Conservation (phyloP, 2,888 invertebrate species). For the Aporophyla nigra region DNA sequence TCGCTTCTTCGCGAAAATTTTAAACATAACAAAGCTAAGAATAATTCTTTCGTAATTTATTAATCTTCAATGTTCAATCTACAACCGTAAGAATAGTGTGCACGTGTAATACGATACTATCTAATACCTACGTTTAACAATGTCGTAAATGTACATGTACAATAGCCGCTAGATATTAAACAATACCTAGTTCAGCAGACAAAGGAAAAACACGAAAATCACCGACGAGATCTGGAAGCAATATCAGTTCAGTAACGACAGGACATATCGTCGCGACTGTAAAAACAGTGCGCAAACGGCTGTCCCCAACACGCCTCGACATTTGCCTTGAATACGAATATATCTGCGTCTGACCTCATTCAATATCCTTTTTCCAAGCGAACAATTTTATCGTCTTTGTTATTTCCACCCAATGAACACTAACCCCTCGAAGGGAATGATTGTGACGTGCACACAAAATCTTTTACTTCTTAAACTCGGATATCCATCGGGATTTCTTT, state of each 20-base stretch:
- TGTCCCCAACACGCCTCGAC: slow-evolving; percentile 83
- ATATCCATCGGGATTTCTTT: slow-evolving; percentile 41
- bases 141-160: not conserved
- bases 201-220: slow-evolving; percentile 64
- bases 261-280: slow-evolving; percentile 75
- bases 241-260: slow-evolving; percentile 76
- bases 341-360: slow-evolving; percentile 89
- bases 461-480: slow-evolving; percentile 72
- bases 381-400: slow-evolving; percentile 90
- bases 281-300: slow-evolving; percentile 84
- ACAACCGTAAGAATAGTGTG: not conserved
- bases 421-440: slow-evolving; percentile 86
- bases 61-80: not conserved
- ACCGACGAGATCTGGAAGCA: slow-evolving; percentile 68
- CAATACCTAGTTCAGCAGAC: slow-evolving; percentile 45
- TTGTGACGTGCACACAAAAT: slow-evolving; percentile 86
- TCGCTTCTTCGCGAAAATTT: slow-evolving; percentile 3
- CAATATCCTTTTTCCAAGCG: slow-evolving; percentile 90
- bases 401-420: slow-evolving; percentile 89
- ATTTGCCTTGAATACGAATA: slow-evolving; percentile 86
- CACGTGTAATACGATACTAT: not conserved
- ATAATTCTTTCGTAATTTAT: not conserved
- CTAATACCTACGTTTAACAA: not conserved
- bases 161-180: slow-evolving; percentile 41
- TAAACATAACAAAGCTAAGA: not conserved